phyloP scores from a whole-genome alignment of 2,113 vertebrate species.

The Nansenia antarctica region DNA sequence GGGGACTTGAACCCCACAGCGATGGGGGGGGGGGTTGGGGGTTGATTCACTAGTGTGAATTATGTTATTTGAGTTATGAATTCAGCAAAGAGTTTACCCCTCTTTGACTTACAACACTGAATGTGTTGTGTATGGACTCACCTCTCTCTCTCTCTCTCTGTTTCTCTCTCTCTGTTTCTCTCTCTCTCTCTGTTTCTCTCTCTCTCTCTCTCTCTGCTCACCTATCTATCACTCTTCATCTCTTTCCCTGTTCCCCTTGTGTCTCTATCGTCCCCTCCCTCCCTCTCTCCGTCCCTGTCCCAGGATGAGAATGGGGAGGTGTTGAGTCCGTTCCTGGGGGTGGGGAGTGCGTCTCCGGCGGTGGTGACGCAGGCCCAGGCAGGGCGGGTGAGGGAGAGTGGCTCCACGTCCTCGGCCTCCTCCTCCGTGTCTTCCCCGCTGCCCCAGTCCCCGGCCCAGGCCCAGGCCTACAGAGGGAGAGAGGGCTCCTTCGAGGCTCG shows the following conservation, averaged over 20 bases:
- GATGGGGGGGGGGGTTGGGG: no score
- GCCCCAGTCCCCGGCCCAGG: constrained; percentile 71
- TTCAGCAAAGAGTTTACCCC: no score
- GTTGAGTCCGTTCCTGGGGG: constrained; percentile 72
- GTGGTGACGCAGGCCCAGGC: constrained; percentile 58
- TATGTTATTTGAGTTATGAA: no score
- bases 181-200: no score
- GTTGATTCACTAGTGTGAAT: no score
- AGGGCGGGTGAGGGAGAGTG: constrained; percentile 79
- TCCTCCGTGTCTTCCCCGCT: constrained; percentile 69
- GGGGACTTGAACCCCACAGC: background rate
- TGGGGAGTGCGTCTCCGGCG: constrained; percentile 42
- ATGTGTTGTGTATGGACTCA: no score
- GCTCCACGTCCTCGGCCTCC: constrained; percentile 60
- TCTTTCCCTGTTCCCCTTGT: background rate
- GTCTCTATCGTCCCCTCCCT: background rate
- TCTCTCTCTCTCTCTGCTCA: no score
- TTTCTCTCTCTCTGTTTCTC: no score
- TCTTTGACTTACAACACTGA: no score
- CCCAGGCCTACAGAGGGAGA: constrained; percentile 76
- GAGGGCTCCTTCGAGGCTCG: constrained; percentile 89
- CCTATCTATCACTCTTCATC: no score
- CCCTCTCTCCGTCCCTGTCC: no score
- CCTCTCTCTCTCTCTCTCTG: background rate
- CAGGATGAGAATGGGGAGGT: constrained; percentile 89